Percentiles rank a stretch among this genome's conserved stretches.
phyloP scores from a whole-genome alignment of 2,797 vertebrate genomes.

The Oryzias dopingdopingensis region DNA sequence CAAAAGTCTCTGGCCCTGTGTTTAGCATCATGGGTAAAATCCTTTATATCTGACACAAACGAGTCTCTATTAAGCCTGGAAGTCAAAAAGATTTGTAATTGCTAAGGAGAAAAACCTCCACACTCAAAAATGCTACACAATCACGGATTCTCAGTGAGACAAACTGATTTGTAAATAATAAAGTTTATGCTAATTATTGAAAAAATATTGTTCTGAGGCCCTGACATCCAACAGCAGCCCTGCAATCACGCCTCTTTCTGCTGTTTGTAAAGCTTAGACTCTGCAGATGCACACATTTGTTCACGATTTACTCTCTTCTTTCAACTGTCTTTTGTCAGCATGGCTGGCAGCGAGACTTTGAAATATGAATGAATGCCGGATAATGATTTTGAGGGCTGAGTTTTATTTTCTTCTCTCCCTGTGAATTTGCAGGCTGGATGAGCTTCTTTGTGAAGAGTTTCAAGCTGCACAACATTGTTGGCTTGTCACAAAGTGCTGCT shows the following conservation, averaged over 20 bases:
- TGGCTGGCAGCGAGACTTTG: constrained; percentile 48
- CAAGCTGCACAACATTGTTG: constrained; percentile 44
- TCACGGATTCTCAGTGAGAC: constrained; percentile 7
- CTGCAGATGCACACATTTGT: constrained; percentile 31
- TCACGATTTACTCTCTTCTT: constrained; percentile 48
- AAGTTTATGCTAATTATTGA: constrained; percentile 21
- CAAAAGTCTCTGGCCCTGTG: too few relatives aligned
- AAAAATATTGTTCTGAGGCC: constrained; percentile 22
- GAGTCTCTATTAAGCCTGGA: not conserved
- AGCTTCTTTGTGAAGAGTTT: constrained; percentile 48
- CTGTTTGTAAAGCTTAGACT: constrained; percentile 46
- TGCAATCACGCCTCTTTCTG: constrained; percentile 27
- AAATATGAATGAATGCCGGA: constrained; percentile 59
- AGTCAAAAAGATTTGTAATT: too few relatives aligned
- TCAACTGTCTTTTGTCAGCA: constrained; percentile 50
- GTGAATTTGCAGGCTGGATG: constrained; percentile 50
- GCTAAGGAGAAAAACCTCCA: too few relatives aligned
- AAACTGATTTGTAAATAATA: constrained; percentile 15
- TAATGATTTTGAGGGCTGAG: constrained; percentile 51
- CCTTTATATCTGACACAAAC: not conserved
- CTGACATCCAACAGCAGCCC: constrained; percentile 21
- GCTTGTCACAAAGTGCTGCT: constrained; percentile 37
- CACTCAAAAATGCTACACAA: not conserved
- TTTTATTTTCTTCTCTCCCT: constrained; percentile 47
- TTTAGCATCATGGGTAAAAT: not conserved